Base-by-base conservation (phyloP, 2,113 vertebrate species). In the Falcunculus frontatus region DNA sequence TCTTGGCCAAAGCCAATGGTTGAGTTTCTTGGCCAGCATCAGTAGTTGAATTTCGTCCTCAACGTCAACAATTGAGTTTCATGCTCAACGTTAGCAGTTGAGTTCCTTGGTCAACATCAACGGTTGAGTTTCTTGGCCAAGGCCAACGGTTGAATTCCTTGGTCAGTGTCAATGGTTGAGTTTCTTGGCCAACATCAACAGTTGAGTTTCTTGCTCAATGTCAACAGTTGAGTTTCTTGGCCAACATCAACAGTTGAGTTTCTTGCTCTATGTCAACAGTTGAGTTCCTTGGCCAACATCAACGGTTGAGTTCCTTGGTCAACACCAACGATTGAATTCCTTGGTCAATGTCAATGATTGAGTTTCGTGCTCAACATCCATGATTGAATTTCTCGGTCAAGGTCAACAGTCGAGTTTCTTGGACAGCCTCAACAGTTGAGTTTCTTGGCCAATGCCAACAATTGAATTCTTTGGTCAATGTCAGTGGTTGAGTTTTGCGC, bases 81-180 rank as follows among this genome's bases (percentile, higher is more conserved):
- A 39, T 39, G 9, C 39, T 39, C 39, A 39, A 11, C 2, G 3
- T 17, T 15, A 39, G 17, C 1, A 1, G 2, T 27, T 57, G 52
- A 44, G 13, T 44, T 56, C 14, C 2, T 1, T 11, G 23, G 2
- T 2, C 20, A 23, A 16, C 0, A 0, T 33, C 14, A 50, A 11
- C 1, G 2, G 3, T 59, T 35, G n/a, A 6, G 6, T 25, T 72
- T 53, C 1, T 1, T 39, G 20, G 1, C 1, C 14, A 29, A 4
- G 0, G 5, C 22, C 55, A 57, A 57, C 13, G 16, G 4, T 17
- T 59, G 57, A 37, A 23, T 59, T 60, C 17, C 10, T 7, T 26
- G n/a, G 5, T 3, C n/a, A 10, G 5, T 1, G 7, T 3, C 23
- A n/a, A 12, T 2, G 1, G 5, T 35, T 59, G 23, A 23, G 21